A percentile compares a stretch with the other conserved stretches of the same genome.
Evolutionary conservation across 2,113 vertebrate genomes (phyloP).

Genomic region (Pithys albifrons): DNA sequence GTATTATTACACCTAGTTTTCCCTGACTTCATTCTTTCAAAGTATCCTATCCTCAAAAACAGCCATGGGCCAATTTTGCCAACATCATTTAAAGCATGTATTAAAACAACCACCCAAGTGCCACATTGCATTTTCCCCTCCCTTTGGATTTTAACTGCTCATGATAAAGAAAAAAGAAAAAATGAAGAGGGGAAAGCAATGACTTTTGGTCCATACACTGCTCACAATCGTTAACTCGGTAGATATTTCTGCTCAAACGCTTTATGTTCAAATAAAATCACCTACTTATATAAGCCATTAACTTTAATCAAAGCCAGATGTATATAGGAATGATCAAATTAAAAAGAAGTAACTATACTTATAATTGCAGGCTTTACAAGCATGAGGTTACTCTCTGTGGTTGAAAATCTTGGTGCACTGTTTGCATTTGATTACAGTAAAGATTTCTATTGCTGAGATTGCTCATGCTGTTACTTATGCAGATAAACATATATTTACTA

Average conservation of each 20-base stretch:
- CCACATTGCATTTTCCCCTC: neutral
- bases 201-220: neutral
- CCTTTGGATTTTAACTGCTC: neutral
- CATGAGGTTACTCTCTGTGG: neutral
- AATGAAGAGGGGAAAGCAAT: neutral
- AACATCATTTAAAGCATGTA: neutral
- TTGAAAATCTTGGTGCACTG: neutral
- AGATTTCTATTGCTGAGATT: slow-evolving; percentile 17
- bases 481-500: slow-evolving; percentile 20
- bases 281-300: neutral
- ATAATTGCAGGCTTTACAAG: slow-evolving; percentile 36
- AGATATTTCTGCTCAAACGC: neutral
- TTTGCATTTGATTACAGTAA: slow-evolving; percentile 28
- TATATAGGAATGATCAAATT: slow-evolving; percentile 17
- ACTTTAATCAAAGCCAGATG: slow-evolving; percentile 49
- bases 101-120: neutral
- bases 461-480: slow-evolving; percentile 22
- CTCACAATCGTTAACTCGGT: neutral
- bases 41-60: neutral
- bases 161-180: neutral
- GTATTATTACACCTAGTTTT: neutral
- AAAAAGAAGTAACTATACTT: slow-evolving; percentile 38
- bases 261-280: neutral
- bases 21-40: neutral
- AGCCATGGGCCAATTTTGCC: fast-evolving